Evolutionary conservation across 2,113 vertebrate species (phyloP), one percentile per base, ranked within the genome.

Genomic region (Petromus typicus): DNA sequence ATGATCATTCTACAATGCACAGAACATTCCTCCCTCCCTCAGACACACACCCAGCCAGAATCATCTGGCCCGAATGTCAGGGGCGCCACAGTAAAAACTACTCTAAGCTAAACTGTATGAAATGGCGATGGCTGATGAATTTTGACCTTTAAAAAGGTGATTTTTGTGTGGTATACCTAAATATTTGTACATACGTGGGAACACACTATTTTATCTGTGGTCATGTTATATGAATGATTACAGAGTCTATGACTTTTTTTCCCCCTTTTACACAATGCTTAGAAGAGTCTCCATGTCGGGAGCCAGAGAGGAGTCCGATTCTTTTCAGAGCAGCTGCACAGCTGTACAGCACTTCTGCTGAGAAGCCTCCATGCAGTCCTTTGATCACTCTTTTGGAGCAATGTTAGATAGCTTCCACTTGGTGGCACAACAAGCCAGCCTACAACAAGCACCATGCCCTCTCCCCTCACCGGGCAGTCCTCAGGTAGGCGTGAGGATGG

Each of bases 221-320:
- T 32, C 86, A 11, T 94, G 64, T 92, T 90, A 81, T 27, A 84
- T n/a, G 54, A 84, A 45, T 64, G 18, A 51, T 81, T 84, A 59
- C 45, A 43, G 71, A 87, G 43, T 90, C 32, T 71, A 20, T 18
- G 51, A 40, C 20, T 66, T 69, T 45, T 43, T 34, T 56, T 84
- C 43, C 10, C 16, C 37, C 59, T 90, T 57, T 76, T 40, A 64
- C 17, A 56, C 34, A 1, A 59, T 73, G 34, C 20, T 51, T 48
- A n/a, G 69, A 40, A 61, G 13, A 81, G 34, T 94, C 73, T 71
- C 16, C 32, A 34, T 1, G 25, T 66, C 48, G 9, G 45, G n/a
- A 90, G 7, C 61, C 61, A 59, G 73, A 67, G 18, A 22, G 54
- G 27, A 3, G 3, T 3, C 22, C 30, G 57, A 73, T 66, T 86